Evolutionary conservation across 2,113 vertebrate species (phyloP).

Genomic region (Dendrocopos noguchii): DNA sequence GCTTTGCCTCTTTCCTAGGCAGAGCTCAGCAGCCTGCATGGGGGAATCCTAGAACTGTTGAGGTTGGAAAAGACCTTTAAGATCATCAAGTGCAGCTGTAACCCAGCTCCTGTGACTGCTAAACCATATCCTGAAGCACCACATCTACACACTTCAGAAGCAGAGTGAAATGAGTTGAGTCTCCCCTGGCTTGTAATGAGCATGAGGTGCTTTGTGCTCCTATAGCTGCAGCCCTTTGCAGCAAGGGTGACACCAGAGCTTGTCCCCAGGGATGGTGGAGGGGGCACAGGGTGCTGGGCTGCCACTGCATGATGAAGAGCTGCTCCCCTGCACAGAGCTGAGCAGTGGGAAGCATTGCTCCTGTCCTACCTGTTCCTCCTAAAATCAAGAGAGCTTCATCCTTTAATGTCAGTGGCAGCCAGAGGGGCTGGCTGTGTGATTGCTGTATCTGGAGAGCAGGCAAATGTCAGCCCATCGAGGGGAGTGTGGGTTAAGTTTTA

Average conservation of each 20-base stretch:
- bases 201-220: not conserved
- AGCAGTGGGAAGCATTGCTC: rapidly evolving
- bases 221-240: rapidly evolving
- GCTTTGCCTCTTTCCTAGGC: not conserved
- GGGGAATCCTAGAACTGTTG: not conserved
- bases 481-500: not conserved
- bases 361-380: not conserved
- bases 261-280: not conserved
- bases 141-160: not conserved
- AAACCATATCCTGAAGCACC: too few relatives aligned
- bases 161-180: not conserved
- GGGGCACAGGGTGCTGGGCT: not conserved
- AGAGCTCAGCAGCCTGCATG: rapidly evolving
- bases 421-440: conserved; percentile 3
- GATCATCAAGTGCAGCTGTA: too few relatives aligned
- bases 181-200: not conserved
- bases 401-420: conserved; percentile 13
- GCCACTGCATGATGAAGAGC: rapidly evolving
- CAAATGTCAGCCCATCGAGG: not conserved
- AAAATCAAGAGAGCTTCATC: not conserved
- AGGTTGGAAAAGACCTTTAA: too few relatives aligned
- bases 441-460: not conserved
- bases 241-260: not conserved
- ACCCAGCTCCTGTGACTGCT: too few relatives aligned
- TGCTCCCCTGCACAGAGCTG: not conserved